Base-by-base conservation (phyloP, 2,797 vertebrate genomes). In the Phrynocephalus forsythii region DNA sequence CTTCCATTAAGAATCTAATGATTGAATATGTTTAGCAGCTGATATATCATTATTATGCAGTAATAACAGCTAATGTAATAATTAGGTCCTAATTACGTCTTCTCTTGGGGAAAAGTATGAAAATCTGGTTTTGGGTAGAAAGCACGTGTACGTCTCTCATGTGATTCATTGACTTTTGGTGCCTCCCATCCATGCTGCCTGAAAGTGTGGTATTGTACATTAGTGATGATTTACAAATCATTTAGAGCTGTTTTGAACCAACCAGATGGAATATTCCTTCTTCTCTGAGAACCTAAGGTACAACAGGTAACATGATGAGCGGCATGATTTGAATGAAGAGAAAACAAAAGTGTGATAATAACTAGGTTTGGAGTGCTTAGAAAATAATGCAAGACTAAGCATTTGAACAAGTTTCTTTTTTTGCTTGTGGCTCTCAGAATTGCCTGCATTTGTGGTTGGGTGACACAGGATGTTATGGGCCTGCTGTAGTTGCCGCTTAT, bases 11-110 rank as follows among this genome's bases (percentile, higher is more conserved):
- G 38, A 76, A 75, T 76, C 71, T 69, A 88, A 63, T 44, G 10
- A 15, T 68, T 82, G 85, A 63, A 88, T 63, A 77, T 88, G 48
- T 82, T 85, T 88, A 85, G 71, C 79, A 88, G 63, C 79, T 85
- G 71, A 88, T 88, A 88, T 82, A 44, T 85, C 76, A 85, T 82
- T 85, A 85, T 88, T 85, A 83, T 79, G 75, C 78, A 85, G 87
- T 85, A 85, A 85, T 85, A 81, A 82, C 83, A 20, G 52, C 83
- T 85, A 80, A 50, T 60, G 92, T 10, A 50, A 75, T 89, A 90
- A 91, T 93, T 85, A 91, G 78, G 86, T 86, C 0, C 1, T 91
- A 93, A 94, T 93, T 93, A 93, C 85, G 82, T 77, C 81, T 81
- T 13, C 78, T 75, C 71, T 88, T 88, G 87, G 78, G 79, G 24